phyloP scores from a whole-genome alignment of 2,797 vertebrate species.

The Silurus lanzhouensis region DNA sequence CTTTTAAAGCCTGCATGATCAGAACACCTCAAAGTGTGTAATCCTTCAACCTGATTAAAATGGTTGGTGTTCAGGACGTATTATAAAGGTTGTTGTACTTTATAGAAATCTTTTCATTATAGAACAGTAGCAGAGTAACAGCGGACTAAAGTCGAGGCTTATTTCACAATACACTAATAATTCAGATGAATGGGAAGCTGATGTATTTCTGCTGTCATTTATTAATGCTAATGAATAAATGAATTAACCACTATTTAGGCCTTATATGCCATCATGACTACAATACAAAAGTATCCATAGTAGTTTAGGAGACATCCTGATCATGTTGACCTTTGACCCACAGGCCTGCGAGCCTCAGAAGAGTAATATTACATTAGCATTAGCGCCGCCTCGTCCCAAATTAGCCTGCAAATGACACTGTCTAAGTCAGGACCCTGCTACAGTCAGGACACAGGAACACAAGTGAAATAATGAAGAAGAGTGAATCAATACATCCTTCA shows the following conservation, averaged over 20 bases:
- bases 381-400: background rate
- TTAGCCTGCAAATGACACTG: background rate
- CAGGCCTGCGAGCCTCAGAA: slow-evolving; percentile 1
- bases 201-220: background rate
- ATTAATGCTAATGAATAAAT: background rate
- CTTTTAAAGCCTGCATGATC: slow-evolving; percentile 32
- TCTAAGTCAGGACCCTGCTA: background rate
- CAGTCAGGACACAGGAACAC: slow-evolving; percentile 4
- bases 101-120: background rate
- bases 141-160: background rate
- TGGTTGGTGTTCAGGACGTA: background rate
- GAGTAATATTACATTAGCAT: slow-evolving; percentile 21
- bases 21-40: slow-evolving; percentile 37
- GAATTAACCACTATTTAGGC: background rate
- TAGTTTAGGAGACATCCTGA: background rate
- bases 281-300: background rate
- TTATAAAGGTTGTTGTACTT: background rate
- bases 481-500: background rate
- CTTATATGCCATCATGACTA: background rate
- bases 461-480: background rate
- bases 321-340: slow-evolving; percentile 13
- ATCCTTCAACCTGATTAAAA: slow-evolving; percentile 11
- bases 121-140: background rate
- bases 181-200: background rate
- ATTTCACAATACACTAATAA: background rate